Evolutionary conservation across 2,113 vertebrate genomes (phyloP), one percentile per base, ranked within the genome.

Genomic region (Entelurus aequoreus): DNA sequence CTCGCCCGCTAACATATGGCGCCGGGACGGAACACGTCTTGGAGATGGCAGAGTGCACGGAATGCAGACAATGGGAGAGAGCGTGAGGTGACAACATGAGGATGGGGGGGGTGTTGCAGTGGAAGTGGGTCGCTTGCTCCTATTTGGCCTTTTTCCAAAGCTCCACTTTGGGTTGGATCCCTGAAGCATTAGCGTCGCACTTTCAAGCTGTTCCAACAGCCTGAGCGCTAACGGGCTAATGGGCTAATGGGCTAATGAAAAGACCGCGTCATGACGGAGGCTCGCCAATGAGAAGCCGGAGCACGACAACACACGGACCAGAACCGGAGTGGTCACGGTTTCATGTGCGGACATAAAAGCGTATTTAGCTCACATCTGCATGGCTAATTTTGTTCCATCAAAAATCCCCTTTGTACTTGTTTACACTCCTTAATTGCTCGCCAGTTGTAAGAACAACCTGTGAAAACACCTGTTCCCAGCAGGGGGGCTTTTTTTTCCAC

Each of bases 171-270:
- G 83, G 71, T 85, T 83, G 78, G 70, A 86, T 88, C 87, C 88
- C 88, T 76, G 79, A 88, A 90, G 88, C 88, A 84, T 89, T 84
- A 87, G 85, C 84, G 73, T 89, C 86, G 69, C 84, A 86, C 81
- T 35, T 88, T 88, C 88, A 90, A 90, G 88, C 88, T 90, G 88
- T 90, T 90, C 84, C 88, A 89, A 89, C 88, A 89, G 88, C 87
- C 88, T 90, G 88, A 85, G 77, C 76, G 87, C 87, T 88, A 84
- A 86, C 86, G 87, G 86, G 82, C 87, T 90, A 90, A 90, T 88
- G 87, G 80, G 86, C 84, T 89, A 88, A 87, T 84, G 80, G 85
- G 42, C 42, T 46, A 88, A 88, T 88, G 82, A 80, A 84, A 74
- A 79, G 79, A 78, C 81, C 82, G 83, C 84, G 82, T 84, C 78